phyloP scores from a whole-genome alignment of 2,113 vertebrate genomes.

The Tylochromis polylepis region DNA sequence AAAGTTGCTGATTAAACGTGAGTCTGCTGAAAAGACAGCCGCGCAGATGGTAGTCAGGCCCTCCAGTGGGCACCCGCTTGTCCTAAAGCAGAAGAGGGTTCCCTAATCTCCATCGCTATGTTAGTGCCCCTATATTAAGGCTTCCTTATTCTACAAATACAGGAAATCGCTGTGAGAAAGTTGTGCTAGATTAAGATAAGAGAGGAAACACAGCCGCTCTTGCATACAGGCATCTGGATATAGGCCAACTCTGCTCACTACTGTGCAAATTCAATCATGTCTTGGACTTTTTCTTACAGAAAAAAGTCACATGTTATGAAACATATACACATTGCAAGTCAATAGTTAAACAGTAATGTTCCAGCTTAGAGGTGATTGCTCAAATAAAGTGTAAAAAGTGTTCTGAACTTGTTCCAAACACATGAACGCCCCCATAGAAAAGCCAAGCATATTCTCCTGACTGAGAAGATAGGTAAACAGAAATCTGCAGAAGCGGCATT shows the following conservation, averaged over 20 bases:
- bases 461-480: neutral
- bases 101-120: conserved; percentile 18
- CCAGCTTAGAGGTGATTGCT: neutral
- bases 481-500: neutral
- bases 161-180: conserved; percentile 49
- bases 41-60: neutral
- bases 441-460: neutral
- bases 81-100: neutral
- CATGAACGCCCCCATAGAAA: neutral
- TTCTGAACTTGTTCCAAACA: neutral
- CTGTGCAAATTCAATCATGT: neutral
- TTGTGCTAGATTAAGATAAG: conserved; percentile 35
- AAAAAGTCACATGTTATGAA: neutral
- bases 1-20: neutral
- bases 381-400: neutral
- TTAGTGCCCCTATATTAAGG: conserved; percentile 16
- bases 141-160: conserved; percentile 39
- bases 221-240: conserved; percentile 27
- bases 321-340: neutral
- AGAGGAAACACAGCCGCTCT: neutral
- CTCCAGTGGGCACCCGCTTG: neutral
- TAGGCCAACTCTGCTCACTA: neutral
- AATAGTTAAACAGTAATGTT: neutral
- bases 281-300: neutral
- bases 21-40: conserved; percentile 9